A percentile compares a stretch with the other conserved stretches of the same genome.
These are phyloP conservation scores for Trogon surrucura DNA, from an alignment of 2,113 vertebrate species.

Conservation along the genomic window DNA sequence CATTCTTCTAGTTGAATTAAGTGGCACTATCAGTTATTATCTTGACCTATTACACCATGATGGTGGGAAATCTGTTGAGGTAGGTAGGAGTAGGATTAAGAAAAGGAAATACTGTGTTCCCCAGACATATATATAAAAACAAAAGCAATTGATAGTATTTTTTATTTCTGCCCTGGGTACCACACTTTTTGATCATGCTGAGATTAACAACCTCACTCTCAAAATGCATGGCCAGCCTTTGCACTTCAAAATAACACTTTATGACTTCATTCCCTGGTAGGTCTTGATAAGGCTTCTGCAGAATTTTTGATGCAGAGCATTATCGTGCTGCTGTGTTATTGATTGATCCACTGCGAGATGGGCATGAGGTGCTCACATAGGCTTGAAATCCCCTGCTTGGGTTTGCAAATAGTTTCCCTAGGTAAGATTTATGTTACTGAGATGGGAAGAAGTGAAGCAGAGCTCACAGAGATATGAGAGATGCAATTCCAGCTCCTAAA, in stretches of 20 bases:
- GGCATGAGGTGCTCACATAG: background rate
- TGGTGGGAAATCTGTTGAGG: background rate
- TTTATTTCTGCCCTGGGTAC: background rate
- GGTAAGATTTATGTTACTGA: conserved; percentile 12
- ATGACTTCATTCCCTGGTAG: background rate
- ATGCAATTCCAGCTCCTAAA: background rate
- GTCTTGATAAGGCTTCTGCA: background rate
- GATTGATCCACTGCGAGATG: conserved; percentile 9
- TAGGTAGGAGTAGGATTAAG: background rate
- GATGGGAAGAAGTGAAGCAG: background rate
- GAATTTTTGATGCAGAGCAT: conserved; percentile 22
- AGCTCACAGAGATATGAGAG: background rate
- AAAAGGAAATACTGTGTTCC: background rate
- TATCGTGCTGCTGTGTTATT: background rate
- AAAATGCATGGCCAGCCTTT: background rate
- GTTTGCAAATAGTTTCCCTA: conserved; percentile 13
- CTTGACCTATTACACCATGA: background rate
- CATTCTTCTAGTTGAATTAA: background rate
- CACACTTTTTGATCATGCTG: background rate
- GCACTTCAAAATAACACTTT: background rate
- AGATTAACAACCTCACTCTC: conserved; percentile 1
- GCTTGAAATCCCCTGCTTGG: background rate
- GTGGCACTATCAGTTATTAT: background rate
- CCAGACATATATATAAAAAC: background rate
- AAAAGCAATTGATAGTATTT: conserved; percentile 2